Percentiles rank a stretch among this genome's conserved stretches.
Conservation (phyloP, 2,113 vertebrate genomes). For the Camelus dromedarius region DNA sequence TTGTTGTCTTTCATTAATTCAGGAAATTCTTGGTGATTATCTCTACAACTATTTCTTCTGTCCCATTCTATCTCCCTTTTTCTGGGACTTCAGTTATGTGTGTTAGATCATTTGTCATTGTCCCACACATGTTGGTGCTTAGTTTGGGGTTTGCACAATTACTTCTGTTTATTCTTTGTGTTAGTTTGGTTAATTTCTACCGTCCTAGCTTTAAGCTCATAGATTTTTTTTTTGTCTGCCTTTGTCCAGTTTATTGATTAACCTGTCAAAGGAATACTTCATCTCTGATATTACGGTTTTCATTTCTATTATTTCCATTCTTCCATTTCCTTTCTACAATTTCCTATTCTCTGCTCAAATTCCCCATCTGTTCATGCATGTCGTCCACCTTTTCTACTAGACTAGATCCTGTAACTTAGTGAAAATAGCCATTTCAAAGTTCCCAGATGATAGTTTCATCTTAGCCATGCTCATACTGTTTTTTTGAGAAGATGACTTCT, state of each 20-base stretch:
- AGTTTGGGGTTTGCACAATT: not conserved
- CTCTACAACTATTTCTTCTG: slow-evolving; percentile 20
- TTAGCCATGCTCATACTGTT: not conserved
- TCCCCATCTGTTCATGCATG: not conserved
- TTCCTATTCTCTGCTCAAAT: not conserved
- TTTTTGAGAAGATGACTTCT: not conserved
- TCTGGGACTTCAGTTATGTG: not conserved
- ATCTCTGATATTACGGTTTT: slow-evolving; percentile 31
- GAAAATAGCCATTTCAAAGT: not conserved
- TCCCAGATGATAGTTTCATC: not conserved
- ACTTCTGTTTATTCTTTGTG: not conserved
- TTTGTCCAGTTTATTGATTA: slow-evolving; percentile 43
- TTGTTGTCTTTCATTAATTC: slow-evolving; percentile 39
- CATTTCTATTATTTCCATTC: not conserved
- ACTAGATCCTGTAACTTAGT: not conserved
- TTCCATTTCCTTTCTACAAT: not conserved
- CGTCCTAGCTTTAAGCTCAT: not conserved
- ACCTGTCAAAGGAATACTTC: slow-evolving; percentile 29
- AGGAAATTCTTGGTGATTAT: slow-evolving; percentile 32
- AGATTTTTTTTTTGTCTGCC: not conserved
- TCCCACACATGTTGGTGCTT: not conserved
- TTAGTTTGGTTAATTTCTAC: slow-evolving; percentile 37
- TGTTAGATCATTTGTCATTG: not conserved
- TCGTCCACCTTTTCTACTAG: not conserved
- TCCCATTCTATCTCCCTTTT: not conserved